Percentiles rank a stretch among this genome's conserved stretches.
Conservation (phyloP, 2,888 invertebrate genomes). For the Syrphus vitripennis region DNA sequence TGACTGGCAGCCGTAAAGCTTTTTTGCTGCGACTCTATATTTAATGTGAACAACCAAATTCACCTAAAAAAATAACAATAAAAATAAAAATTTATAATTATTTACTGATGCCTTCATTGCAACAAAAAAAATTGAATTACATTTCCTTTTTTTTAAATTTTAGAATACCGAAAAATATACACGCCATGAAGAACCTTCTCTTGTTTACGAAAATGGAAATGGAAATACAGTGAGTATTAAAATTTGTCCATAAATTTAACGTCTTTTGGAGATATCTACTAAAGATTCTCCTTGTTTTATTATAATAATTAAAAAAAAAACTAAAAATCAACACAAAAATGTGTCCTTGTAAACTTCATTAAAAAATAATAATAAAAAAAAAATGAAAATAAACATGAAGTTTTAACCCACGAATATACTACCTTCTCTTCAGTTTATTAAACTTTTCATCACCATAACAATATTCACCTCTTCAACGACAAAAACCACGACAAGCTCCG, state of each 20-base stretch:
- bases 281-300: neutral
- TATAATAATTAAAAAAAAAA: neutral
- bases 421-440: slow-evolving; percentile 15
- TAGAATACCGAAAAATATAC: slow-evolving; percentile 79
- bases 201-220: slow-evolving; percentile 76
- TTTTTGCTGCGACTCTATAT: too few relatives aligned
- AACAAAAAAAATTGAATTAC: too few relatives aligned
- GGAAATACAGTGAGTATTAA: slow-evolving; percentile 76
- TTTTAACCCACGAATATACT: neutral
- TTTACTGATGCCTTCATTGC: too few relatives aligned
- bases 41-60: too few relatives aligned
- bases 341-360: neutral
- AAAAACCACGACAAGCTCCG: neutral
- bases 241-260: neutral
- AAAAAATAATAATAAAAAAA: neutral
- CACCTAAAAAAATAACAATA: too few relatives aligned
- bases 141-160: slow-evolving; percentile 64
- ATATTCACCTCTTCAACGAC: neutral
- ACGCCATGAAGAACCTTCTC: slow-evolving; percentile 77
- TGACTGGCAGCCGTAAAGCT: too few relatives aligned
- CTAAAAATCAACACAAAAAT: neutral
- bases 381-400: neutral
- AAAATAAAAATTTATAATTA: too few relatives aligned
- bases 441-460: slow-evolving; percentile 16
- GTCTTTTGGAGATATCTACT: neutral